Evolutionary conservation across 2,113 vertebrate species (phyloP).

Genomic region (Myrmecobius fasciatus): DNA sequence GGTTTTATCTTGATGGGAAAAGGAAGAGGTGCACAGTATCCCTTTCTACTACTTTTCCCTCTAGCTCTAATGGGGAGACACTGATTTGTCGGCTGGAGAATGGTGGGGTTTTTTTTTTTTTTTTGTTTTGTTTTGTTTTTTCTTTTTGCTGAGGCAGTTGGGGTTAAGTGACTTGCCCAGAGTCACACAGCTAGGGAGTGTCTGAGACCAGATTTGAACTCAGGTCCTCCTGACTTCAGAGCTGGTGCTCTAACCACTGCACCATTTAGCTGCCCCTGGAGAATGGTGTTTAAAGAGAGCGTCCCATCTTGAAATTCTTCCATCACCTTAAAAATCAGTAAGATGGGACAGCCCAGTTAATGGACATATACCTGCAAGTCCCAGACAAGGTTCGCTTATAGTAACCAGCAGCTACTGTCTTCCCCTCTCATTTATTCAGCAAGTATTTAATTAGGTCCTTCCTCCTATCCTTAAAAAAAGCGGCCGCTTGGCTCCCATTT

Average conservation of each 20-base stretch:
- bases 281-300: neutral
- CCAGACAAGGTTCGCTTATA: neutral
- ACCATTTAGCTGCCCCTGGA: too few species aligned
- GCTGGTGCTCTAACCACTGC: too few species aligned
- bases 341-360: neutral
- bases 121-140: too few species aligned
- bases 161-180: too few species aligned
- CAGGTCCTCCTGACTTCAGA: too few species aligned
- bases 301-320: neutral
- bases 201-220: too few species aligned
- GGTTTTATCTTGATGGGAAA: neutral
- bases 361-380: neutral
- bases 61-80: neutral
- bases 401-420: neutral
- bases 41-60: neutral
- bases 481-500: neutral
- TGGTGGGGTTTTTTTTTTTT: too few species aligned
- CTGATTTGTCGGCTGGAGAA: too few species aligned
- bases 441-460: neutral
- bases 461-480: neutral
- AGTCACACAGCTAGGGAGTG: too few species aligned
- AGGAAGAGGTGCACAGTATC: neutral
- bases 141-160: too few species aligned
- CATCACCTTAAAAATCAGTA: neutral
- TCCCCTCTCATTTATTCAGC: neutral